Evolutionary conservation across 2,113 vertebrate genomes (phyloP), one percentile per base, ranked within the genome.

Genomic region (Caloenas nicobarica): DNA sequence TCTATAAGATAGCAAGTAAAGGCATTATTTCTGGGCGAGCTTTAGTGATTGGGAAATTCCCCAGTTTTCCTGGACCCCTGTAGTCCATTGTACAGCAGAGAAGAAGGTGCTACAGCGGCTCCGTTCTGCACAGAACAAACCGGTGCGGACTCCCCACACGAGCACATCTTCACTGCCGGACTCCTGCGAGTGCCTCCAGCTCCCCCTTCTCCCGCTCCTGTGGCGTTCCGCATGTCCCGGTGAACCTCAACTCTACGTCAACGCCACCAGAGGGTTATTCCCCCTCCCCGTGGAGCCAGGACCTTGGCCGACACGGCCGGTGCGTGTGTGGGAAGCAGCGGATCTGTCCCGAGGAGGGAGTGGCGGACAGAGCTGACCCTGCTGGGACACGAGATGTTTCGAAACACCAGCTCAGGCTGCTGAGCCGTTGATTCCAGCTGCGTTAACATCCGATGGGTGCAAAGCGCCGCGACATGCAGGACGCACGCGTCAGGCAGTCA

Each of bases 381-480:
- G 78, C 44, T 10, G 50, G 51, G 64, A 29, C 10, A 54, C 0
- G 40, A 48, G n/a, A 36, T 18, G 2, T 66, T 61, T 42, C 5
- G 5, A 65, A 76, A 48, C 58, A 36, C 46, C 7, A 9, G 62
- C 88, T 77, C 4, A 23, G 64, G 84, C 83, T 68, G 88, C 88
- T 53, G 33, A 88, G 53, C 83, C 73, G 40, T 38, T 33, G 73
- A 61, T 69, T 81, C 74, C 94, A 85, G 94, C 88, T 88, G 94
- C 62, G 83, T 13, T 81, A 38, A 61, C 84, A 40, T 40, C 84
- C 16, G 73, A 36, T 34, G 64, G 68, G 79, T 44, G 57, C 74
- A 56, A 29, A 74, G 91, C 17, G 1, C 61, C 14, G 61, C 2
- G 66, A 48, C 42, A 33, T 1, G 48, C 79, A 24, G 76, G 91